phyloP scores from a whole-genome alignment of 2,888 invertebrate genomes.

The Drosophila demipolita region DNA sequence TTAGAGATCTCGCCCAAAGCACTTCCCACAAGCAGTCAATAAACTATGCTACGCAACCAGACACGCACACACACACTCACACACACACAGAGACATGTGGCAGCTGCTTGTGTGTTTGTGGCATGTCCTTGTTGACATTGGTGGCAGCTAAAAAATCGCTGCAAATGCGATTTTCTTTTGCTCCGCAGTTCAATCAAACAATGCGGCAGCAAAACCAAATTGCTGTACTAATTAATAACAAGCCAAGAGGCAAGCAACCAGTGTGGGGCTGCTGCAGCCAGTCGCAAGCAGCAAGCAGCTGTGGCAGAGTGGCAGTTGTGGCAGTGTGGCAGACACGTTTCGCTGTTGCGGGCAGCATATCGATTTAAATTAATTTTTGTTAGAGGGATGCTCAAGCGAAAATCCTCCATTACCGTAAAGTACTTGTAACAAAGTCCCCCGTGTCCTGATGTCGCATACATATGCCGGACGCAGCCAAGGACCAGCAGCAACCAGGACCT shows the following conservation, averaged over 20 bases:
- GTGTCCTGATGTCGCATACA: slow-evolving; percentile 78
- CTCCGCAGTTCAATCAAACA: slow-evolving; percentile 55
- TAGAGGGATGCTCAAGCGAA: slow-evolving; percentile 85
- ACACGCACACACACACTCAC: background rate
- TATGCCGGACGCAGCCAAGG: slow-evolving; percentile 54
- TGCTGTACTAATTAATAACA: slow-evolving; percentile 71
- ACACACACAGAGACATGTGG: slow-evolving; percentile 10
- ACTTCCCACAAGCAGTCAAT: slow-evolving; percentile 82
- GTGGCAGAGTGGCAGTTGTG: slow-evolving; percentile 3
- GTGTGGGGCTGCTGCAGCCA: slow-evolving; percentile 3
- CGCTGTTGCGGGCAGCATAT: slow-evolving; percentile 76
- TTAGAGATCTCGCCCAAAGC: slow-evolving; percentile 81
- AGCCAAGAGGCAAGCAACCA: slow-evolving; percentile 26
- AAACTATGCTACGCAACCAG: slow-evolving; percentile 67
- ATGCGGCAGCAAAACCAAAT: slow-evolving; percentile 56
- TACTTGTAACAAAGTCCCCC: slow-evolving; percentile 83
- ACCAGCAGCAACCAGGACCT: slow-evolving; percentile 29
- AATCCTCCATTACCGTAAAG: slow-evolving; percentile 85
- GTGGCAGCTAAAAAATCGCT: slow-evolving; percentile 30
- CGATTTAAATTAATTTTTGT: slow-evolving; percentile 85
- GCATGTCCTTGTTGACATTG: slow-evolving; percentile 75
- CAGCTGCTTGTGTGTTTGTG: slow-evolving; percentile 50
- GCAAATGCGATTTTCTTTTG: slow-evolving; percentile 12
- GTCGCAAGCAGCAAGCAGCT: slow-evolving; percentile 14
- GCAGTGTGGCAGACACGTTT: slow-evolving; percentile 56